phyloP scores from a whole-genome alignment of 2,113 vertebrate species.

The Fulmarus glacialis region DNA sequence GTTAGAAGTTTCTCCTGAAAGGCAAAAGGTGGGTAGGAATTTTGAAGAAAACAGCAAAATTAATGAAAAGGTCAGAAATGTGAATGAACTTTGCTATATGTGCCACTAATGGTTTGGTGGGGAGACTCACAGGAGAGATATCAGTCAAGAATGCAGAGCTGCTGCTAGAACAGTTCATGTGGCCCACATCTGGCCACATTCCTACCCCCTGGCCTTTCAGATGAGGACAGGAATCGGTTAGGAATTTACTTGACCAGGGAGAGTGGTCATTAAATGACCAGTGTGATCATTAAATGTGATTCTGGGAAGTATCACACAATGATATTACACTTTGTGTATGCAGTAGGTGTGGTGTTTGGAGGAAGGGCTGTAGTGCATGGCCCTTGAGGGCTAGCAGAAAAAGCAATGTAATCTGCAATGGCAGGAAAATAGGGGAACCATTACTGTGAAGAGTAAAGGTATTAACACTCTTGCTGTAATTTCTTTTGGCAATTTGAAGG shows the following conservation, averaged over 20 bases:
- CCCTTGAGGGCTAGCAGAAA: not conserved
- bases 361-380: not conserved
- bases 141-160: not conserved
- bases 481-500: not conserved
- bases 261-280: too few relatives aligned
- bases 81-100: not conserved
- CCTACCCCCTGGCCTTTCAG: not conserved
- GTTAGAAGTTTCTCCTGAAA: not conserved
- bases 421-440: not conserved
- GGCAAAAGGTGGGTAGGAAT: not conserved
- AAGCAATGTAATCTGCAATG: not conserved
- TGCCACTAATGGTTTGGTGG: not conserved
- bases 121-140: not conserved
- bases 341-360: not conserved
- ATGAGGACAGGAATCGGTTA: not conserved
- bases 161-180: not conserved
- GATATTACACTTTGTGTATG: rapidly evolving
- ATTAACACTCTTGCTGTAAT: not conserved
- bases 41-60: not conserved
- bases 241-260: not conserved
- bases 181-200: not conserved
- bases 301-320: not conserved
- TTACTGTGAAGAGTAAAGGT: not conserved
- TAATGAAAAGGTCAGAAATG: not conserved
- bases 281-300: not conserved